A percentile compares a stretch with the other conserved stretches of the same genome.
Conservation (phyloP, 2,797 vertebrate species). For the Gambelia wislizenii region DNA sequence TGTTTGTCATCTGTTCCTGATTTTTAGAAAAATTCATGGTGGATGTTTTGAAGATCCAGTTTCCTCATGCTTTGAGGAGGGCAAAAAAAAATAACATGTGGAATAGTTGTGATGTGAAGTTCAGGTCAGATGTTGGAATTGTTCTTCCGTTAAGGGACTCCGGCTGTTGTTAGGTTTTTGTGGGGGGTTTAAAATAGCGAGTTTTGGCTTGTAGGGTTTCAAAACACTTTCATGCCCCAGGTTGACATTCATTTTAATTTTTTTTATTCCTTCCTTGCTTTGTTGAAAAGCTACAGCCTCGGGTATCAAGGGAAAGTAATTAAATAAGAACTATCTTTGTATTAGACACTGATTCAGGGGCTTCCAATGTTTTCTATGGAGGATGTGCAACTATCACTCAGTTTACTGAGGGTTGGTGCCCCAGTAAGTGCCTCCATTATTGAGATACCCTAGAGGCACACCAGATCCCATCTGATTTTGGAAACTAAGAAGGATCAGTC, state of each 20-base stretch:
- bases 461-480: no score
- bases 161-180: background rate
- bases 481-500: no score
- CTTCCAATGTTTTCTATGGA: background rate
- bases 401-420: background rate
- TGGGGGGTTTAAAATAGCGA: background rate
- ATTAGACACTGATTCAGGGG: background rate
- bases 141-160: background rate
- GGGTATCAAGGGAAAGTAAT: background rate
- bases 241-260: background rate
- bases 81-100: constrained; percentile 16
- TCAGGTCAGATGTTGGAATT: constrained; percentile 11
- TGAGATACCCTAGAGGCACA: no score
- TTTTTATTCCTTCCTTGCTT: background rate
- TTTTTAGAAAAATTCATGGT: background rate
- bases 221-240: background rate
- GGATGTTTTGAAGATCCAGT: constrained; percentile 40
- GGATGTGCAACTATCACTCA: background rate
- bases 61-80: constrained; percentile 22
- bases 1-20: constrained; percentile 32
- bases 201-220: background rate
- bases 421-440: background rate
- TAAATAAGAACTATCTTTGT: background rate
- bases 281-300: background rate
- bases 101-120: constrained; percentile 31